These are phyloP conservation scores for Acanthornis magna DNA, from an alignment of 2,797 vertebrate genomes.

Conservation along the genomic window DNA sequence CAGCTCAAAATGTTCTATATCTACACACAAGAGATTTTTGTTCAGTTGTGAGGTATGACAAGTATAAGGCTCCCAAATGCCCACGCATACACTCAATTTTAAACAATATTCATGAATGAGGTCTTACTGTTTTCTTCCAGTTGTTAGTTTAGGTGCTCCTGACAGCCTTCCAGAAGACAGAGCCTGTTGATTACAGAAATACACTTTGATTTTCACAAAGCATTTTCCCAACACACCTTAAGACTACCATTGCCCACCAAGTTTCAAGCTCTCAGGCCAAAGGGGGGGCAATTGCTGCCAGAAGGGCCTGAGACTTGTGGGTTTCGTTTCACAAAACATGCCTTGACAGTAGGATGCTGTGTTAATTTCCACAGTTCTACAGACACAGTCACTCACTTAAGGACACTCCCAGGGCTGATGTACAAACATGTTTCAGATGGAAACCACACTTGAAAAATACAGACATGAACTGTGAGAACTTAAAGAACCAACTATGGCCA, in stretches of 20 bases:
- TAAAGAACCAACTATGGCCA: neutral
- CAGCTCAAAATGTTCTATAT: neutral
- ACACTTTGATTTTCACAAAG: neutral
- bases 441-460: neutral
- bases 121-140: conserved; percentile 77
- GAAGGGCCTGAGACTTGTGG: rapidly evolving
- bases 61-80: neutral
- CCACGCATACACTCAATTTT: rapidly evolving
- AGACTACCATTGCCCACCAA: neutral
- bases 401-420: neutral
- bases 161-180: conserved; percentile 83
- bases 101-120: neutral
- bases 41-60: neutral
- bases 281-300: neutral
- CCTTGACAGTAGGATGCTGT: neutral
- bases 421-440: rapidly evolving
- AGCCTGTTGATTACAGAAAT: conserved; percentile 73
- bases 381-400: neutral
- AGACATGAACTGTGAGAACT: neutral
- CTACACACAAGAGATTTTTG: neutral
- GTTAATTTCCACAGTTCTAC: neutral
- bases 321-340: neutral
- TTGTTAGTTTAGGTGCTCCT: conserved; percentile 64
- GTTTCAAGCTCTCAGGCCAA: neutral
- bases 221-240: neutral